Base-by-base conservation (phyloP, 2,113 vertebrate species). In the Microtus ochrogaster region DNA sequence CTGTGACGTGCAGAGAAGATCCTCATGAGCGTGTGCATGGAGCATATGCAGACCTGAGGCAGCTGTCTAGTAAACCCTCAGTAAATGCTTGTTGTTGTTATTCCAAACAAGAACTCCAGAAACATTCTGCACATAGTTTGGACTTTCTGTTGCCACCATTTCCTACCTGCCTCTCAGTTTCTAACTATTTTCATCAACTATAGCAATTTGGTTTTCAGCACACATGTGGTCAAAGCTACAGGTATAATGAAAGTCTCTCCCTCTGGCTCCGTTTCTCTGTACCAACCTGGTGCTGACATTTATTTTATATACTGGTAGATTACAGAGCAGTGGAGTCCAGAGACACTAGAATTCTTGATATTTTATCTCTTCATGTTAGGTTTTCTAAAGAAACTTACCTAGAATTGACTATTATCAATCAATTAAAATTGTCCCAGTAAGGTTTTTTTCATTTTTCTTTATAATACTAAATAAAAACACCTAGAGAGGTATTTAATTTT, bases 321-420 rank as follows among this genome's bases (percentile, higher is more conserved):
- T 47, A 39, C 41, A 83, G 47, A 86, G 81, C 16, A 82, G 19
- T 73, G 19, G 72, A 77, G 52, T 24, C 41, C 24, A 95, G 94
- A 94, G 82, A 52, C 79, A 1, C 66, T 58, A 58, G 93, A 81
- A 96, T 82, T 66, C 91, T 7, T 94, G 33, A 9, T 91, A 49
- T 66, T 12, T 72, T 94, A 61, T 93, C 16, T 61, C 39, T 91
- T 92, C 91, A 77, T 72, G 36, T 22, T 92, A 61, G 44, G 13
- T 92, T 93, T 91, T 82, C 7, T 90, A 93, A 96, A 85, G 39
- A 92, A 89, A 92, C 39, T 52, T 94, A 92, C 79, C 10, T 73
- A 74, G 47, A n/a, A 44, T 76, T 63, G 52, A 39, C 52, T 95
- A 58, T 83, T 92, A 94, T 72, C 92, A 68, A 89, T 92, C 52